Evolutionary conservation across 2,113 vertebrate genomes (phyloP).

Genomic region (Oxygymnocypris stewartii): DNA sequence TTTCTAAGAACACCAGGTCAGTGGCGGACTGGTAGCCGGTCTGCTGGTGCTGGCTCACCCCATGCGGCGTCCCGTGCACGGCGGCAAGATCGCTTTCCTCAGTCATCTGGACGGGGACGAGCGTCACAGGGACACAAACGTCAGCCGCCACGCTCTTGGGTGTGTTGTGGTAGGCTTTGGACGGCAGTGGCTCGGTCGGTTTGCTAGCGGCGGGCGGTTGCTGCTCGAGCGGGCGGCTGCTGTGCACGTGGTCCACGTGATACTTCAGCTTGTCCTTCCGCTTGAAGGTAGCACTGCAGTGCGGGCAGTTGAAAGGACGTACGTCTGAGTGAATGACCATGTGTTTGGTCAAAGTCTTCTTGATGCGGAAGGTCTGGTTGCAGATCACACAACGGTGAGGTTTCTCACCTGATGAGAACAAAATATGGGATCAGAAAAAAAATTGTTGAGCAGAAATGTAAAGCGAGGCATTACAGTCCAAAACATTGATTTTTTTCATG

Average conservation of each 20-base stretch:
- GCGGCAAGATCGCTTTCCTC: slow-evolving; percentile 72
- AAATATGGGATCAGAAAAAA: background rate
- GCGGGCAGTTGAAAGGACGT: slow-evolving; percentile 93
- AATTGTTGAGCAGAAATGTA: too few relatives aligned
- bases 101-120: slow-evolving; percentile 83
- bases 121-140: slow-evolving; percentile 82
- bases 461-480: too few relatives aligned
- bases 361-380: slow-evolving; percentile 94
- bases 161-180: slow-evolving; percentile 74
- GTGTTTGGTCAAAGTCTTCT: slow-evolving; percentile 98
- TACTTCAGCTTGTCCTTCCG: slow-evolving; percentile 97
- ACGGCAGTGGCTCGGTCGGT: slow-evolving; percentile 68
- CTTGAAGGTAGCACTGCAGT: slow-evolving; percentile 95
- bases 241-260: slow-evolving; percentile 94
- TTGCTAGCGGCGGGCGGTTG: slow-evolving; percentile 73
- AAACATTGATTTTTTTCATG: too few relatives aligned
- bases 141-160: slow-evolving; percentile 74
- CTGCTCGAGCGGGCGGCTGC: slow-evolving; percentile 78
- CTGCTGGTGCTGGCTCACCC: slow-evolving; percentile 70
- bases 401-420: slow-evolving; percentile 85
- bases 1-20: slow-evolving; percentile 92
- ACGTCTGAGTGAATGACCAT: slow-evolving; percentile 98
- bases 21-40: slow-evolving; percentile 81
- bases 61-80: slow-evolving; percentile 71
- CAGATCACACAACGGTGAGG: slow-evolving; percentile 94